Evolutionary conservation across 2,797 vertebrate genomes (phyloP).

Genomic region (Intellagama lesueurii): DNA sequence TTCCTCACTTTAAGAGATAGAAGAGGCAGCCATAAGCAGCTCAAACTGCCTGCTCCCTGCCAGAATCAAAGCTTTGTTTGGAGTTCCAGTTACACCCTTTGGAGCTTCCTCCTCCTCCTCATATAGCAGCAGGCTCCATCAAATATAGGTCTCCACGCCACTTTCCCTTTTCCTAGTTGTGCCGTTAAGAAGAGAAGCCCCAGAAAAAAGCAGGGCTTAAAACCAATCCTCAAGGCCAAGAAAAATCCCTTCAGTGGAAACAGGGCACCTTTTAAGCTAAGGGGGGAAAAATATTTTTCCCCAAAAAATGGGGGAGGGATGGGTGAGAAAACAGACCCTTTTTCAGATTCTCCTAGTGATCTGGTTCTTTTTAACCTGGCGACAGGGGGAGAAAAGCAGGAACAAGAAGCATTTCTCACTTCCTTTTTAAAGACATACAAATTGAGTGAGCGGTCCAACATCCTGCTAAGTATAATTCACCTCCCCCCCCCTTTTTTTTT

Average conservation of each 20-base stretch:
- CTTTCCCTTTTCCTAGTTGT: not conserved
- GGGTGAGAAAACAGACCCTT: not conserved
- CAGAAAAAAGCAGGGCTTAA: not conserved
- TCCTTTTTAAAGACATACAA: not conserved
- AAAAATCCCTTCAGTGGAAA: not conserved
- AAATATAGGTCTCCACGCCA: not conserved
- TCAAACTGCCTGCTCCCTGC: not conserved
- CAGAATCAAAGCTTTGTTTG: not conserved
- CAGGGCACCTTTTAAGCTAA: not conserved
- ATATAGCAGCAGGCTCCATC: conserved; percentile 10
- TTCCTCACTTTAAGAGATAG: too few species aligned
- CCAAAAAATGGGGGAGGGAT: not conserved
- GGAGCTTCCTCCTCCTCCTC: too few species aligned
- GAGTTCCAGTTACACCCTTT: not conserved
- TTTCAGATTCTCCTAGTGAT: not conserved
- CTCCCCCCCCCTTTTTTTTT: too few species aligned
- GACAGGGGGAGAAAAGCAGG: not conserved
- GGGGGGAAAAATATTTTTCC: not conserved
- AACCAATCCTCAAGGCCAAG: not conserved
- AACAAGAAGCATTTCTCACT: not conserved
- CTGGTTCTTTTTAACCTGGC: not conserved
- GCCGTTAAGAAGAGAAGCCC: not conserved
- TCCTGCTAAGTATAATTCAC: too few species aligned
- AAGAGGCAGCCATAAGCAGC: not conserved
- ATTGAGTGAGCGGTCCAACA: not conserved